Percentiles rank a stretch among this genome's conserved stretches.
Conservation (phyloP, 2,888 invertebrate species). For the Lobophora halterata region DNA sequence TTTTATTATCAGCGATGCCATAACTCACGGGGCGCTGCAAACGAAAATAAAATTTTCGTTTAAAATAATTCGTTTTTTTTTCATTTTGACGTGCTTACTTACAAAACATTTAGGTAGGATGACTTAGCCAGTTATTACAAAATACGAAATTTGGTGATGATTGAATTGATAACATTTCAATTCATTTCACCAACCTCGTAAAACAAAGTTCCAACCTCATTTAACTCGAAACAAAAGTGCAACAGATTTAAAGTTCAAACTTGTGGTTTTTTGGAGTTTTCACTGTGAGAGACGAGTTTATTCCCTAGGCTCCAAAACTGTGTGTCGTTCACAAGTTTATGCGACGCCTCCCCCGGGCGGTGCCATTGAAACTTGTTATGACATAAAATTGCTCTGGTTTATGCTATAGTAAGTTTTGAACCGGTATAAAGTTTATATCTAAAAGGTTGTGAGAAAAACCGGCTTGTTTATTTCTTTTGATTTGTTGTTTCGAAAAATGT, state of each 20-base stretch:
- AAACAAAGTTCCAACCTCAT: conserved; percentile 8
- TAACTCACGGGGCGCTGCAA: conserved; percentile 36
- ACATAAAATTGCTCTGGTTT: conserved; percentile 53
- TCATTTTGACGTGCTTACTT: too few species aligned
- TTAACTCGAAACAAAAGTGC: conserved; percentile 17
- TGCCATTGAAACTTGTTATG: conserved; percentile 57
- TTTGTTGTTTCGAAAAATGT: conserved; percentile 20
- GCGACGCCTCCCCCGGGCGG: conserved; percentile 42
- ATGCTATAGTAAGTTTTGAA: conserved; percentile 39
- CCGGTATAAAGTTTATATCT: conserved; percentile 27
- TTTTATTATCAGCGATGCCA: conserved; percentile 37
- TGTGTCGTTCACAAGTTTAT: conserved; percentile 45
- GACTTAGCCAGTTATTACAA: too few species aligned
- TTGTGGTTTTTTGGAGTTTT: conserved; percentile 36
- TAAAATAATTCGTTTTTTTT: conserved; percentile 2
- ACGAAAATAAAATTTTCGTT: conserved; percentile 14
- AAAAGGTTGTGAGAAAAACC: conserved; percentile 22
- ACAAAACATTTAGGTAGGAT: too few species aligned
- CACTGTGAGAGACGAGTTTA: conserved; percentile 31
- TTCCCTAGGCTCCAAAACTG: conserved; percentile 36
- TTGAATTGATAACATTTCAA: neutral
- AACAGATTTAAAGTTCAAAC: conserved; percentile 19
- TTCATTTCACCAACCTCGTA: conserved; percentile 2
- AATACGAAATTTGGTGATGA: neutral
- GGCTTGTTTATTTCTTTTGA: conserved; percentile 18